Evolutionary conservation across 1,140 invertebrate species (phyloP).

Genomic region (Pectinophora gossypiella): DNA sequence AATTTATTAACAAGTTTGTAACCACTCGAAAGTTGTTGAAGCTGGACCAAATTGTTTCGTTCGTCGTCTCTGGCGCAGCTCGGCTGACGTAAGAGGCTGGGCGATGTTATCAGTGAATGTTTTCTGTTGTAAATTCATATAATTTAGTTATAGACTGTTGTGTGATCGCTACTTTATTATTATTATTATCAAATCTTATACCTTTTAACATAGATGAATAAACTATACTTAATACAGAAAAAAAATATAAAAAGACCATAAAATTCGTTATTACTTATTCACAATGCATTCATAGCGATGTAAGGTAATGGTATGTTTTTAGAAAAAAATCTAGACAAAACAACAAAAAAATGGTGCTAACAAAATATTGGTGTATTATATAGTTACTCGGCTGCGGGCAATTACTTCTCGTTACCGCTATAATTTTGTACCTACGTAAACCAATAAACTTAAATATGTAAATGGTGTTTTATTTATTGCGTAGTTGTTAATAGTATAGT

Average conservation of each 20-base stretch:
- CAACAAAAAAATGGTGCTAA: slow-evolving; percentile 68
- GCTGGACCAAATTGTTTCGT: slow-evolving; percentile 63
- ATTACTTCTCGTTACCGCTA: slow-evolving; percentile 54
- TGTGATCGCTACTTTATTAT: too few relatives aligned
- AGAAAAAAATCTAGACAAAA: slow-evolving; percentile 43
- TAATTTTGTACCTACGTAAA: slow-evolving; percentile 63
- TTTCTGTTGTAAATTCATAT: slow-evolving; percentile 20
- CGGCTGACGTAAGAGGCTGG: slow-evolving; percentile 2
- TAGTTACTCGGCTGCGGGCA: slow-evolving; percentile 51
- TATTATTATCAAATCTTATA: slow-evolving; percentile 45
- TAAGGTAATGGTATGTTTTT: slow-evolving; percentile 64
- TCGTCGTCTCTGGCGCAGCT: slow-evolving; percentile 18
- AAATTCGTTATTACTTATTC: slow-evolving; percentile 39
- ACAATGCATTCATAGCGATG: slow-evolving; percentile 56
- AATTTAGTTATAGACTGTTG: slow-evolving; percentile 47
- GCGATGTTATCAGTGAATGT: slow-evolving; percentile 24
- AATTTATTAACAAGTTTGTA: slow-evolving; percentile 38
- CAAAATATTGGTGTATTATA: slow-evolving; percentile 61
- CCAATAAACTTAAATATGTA: slow-evolving; percentile 50
- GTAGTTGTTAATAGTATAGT: too few relatives aligned
- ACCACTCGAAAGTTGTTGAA: slow-evolving; percentile 45
- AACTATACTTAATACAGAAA: slow-evolving; percentile 37
- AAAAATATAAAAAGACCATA: slow-evolving; percentile 51
- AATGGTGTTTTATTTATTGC: slow-evolving; percentile 29
- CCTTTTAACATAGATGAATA: slow-evolving; percentile 46